Conservation (phyloP, 1,140 invertebrate species). For the Macrobrachium nipponense region DNA sequence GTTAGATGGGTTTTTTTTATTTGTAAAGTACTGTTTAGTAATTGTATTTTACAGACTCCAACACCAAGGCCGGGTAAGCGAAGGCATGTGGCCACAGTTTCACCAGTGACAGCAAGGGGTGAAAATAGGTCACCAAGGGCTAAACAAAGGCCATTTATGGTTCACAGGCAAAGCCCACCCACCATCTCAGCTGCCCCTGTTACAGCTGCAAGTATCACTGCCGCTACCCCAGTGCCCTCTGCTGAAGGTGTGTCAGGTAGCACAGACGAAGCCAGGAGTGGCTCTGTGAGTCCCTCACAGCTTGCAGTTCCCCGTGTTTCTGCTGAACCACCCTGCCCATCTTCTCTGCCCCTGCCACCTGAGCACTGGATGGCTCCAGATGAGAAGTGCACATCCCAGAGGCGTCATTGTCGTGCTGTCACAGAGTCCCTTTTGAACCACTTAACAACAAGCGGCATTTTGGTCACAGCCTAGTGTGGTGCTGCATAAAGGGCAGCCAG, state of each 20-base stretch:
- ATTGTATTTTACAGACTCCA: conserved; percentile 24
- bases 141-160: conserved; percentile 41
- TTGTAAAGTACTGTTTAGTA: not conserved
- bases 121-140: conserved; percentile 57
- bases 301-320: conserved; percentile 60
- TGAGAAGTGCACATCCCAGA: conserved; percentile 41
- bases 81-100: conserved; percentile 42
- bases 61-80: conserved; percentile 53
- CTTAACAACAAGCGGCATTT: conserved; percentile 51
- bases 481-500: conserved; percentile 41
- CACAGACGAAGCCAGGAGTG: conserved; percentile 30
- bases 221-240: conserved; percentile 22
- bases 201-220: conserved; percentile 17
- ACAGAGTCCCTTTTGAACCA: conserved; percentile 52
- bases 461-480: conserved; percentile 55
- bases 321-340: conserved; percentile 61
- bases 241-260: no score
- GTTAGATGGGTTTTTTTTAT: no score
- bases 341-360: conserved; percentile 55
- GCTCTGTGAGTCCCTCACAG: conserved; percentile 56
- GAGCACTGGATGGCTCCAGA: conserved; percentile 50
- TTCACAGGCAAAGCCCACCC: conserved; percentile 40
- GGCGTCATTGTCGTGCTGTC: conserved; percentile 52
- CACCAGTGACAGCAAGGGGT: conserved; percentile 50
- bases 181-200: conserved; percentile 43